Evolutionary conservation across 2,888 invertebrate species (phyloP).

Genomic region (Eilema caniola): DNA sequence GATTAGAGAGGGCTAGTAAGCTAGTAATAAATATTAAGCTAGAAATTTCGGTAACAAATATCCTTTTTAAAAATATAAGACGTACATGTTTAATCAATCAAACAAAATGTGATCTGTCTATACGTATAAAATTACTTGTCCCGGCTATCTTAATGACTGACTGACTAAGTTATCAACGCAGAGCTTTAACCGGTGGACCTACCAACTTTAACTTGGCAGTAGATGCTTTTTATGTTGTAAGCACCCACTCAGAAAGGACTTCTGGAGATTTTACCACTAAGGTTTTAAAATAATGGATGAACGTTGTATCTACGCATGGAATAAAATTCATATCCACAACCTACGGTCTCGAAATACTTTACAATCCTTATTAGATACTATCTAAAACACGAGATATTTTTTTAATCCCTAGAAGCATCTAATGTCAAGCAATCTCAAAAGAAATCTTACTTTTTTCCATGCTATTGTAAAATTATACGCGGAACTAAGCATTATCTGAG

Average conservation of each 20-base stretch:
- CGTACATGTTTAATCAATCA: background rate
- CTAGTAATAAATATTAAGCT: no score
- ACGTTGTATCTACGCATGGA: background rate
- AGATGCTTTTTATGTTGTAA: no score
- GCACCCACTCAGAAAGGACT: no score
- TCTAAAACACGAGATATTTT: background rate
- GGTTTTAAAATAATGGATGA: no score
- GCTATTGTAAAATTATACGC: slow-evolving; percentile 53
- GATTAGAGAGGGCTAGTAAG: no score
- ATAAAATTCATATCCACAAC: background rate
- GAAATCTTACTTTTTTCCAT: slow-evolving; percentile 30
- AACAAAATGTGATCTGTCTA: background rate
- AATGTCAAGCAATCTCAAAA: slow-evolving; percentile 30
- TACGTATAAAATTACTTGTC: no score
- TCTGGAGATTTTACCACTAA: no score
- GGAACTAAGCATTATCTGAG: slow-evolving; percentile 50
- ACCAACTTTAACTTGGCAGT: no score
- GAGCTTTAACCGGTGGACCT: no score
- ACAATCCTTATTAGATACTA: background rate
- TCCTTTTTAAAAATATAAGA: background rate
- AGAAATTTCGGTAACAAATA: no score
- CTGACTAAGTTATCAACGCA: no score
- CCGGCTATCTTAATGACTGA: no score
- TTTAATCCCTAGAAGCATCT: slow-evolving; percentile 18
- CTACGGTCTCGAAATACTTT: background rate